A percentile compares a stretch with the other conserved stretches of the same genome.
phyloP scores from a whole-genome alignment of 1,140 invertebrate species.

The Megalopta genalis region DNA sequence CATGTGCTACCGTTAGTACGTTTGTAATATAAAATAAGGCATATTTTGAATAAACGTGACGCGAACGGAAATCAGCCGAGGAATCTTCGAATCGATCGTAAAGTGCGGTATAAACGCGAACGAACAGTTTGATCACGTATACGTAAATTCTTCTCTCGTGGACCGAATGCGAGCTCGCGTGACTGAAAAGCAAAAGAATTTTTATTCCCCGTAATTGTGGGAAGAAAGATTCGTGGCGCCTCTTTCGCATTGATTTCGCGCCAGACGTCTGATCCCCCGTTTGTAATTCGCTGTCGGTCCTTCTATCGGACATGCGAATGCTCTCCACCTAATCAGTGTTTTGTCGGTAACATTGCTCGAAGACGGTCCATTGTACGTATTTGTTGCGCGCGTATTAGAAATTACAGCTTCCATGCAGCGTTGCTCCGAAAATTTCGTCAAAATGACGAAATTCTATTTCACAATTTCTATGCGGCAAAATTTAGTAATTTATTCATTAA shows the following conservation, averaged over 20 bases:
- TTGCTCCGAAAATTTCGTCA: too few relatives aligned
- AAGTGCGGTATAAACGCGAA: constrained; percentile 6
- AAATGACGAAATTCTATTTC: too few relatives aligned
- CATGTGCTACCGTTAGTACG: too few relatives aligned
- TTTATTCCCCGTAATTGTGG: constrained; percentile 64
- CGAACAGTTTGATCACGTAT: constrained; percentile 35
- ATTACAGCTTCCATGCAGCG: too few relatives aligned
- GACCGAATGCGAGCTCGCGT: constrained; percentile 57
- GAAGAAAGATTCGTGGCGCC: constrained; percentile 63
- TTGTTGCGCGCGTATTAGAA: too few relatives aligned
- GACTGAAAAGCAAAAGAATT: constrained; percentile 64
- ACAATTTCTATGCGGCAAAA: too few relatives aligned
- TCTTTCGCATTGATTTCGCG: constrained; percentile 61
- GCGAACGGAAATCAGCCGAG: too few relatives aligned
- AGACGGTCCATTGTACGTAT: too few relatives aligned
- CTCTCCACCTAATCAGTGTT: not conserved
- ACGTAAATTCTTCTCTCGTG: constrained; percentile 58
- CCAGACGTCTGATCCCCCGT: constrained; percentile 54
- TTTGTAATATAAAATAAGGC: too few relatives aligned
- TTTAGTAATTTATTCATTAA: too few relatives aligned
- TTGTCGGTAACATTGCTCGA: not conserved
- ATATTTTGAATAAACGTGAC: not conserved
- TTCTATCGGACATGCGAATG: constrained; percentile 17
- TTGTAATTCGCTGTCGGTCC: constrained; percentile 54
- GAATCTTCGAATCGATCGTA: not conserved